A percentile compares a stretch with the other conserved stretches of the same genome.
Conservation (phyloP, 2,797 vertebrate species). For the Triplophysa bombifrons region DNA sequence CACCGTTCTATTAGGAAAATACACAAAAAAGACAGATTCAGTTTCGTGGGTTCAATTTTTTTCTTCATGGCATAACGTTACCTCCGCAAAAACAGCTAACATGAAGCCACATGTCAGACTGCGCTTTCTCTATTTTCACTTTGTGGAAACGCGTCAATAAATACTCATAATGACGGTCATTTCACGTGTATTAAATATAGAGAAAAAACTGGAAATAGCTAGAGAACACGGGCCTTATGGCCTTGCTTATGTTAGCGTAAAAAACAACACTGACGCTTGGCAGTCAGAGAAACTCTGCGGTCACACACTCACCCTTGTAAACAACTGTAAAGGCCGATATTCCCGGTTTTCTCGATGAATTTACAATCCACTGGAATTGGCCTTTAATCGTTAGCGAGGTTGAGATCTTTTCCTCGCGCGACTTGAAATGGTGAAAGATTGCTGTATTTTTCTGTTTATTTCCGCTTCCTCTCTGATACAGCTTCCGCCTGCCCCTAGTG, state of each 20-base stretch:
- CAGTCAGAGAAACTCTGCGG: slow-evolving; percentile 8
- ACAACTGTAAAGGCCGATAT: background rate
- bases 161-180: background rate
- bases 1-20: no score
- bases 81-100: background rate
- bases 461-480: slow-evolving; percentile 74
- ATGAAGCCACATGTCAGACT: background rate
- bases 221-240: slow-evolving; percentile 24
- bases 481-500: slow-evolving; percentile 30
- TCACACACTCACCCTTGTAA: slow-evolving; percentile 32
- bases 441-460: slow-evolving; percentile 64
- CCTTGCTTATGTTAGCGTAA: slow-evolving; percentile 23
- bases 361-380: slow-evolving; percentile 55
- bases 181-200: background rate
- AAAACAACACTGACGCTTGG: slow-evolving; percentile 9
- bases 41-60: background rate
- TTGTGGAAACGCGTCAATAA: background rate
- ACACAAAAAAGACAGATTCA: background rate
- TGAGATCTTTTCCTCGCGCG: slow-evolving; percentile 57
- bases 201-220: background rate
- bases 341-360: background rate
- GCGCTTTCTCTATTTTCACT: background rate
- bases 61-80: no score
- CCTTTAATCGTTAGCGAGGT: slow-evolving; percentile 53
- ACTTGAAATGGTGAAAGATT: slow-evolving; percentile 32